phyloP scores from a whole-genome alignment of 2,888 invertebrate genomes.

The Chrysopilus asiliformis region DNA sequence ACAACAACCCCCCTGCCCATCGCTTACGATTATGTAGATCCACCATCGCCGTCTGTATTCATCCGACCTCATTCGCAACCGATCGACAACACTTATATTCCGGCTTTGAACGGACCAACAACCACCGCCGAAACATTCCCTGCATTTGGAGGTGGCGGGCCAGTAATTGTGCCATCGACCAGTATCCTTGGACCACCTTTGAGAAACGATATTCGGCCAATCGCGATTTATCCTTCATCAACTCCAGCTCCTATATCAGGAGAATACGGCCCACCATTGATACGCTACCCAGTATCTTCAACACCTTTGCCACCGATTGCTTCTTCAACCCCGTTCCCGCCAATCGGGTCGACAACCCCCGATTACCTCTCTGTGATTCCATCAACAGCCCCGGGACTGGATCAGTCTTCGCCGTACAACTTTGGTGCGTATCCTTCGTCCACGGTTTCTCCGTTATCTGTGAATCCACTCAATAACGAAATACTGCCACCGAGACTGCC shows the following conservation, averaged over 20 bases:
- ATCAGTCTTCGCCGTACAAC: too few species aligned
- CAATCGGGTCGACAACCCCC: too few species aligned
- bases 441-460: too few species aligned
- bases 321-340: constrained; percentile 23
- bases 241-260: constrained; percentile 10
- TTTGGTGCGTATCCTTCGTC: too few species aligned
- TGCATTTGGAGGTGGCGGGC: too few species aligned
- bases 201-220: constrained; percentile 18
- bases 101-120: constrained; percentile 16
- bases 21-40: constrained; percentile 34
- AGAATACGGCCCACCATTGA: too few species aligned
- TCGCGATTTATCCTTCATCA: constrained; percentile 20
- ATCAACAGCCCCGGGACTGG: too few species aligned
- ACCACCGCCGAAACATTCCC: too few species aligned
- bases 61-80: constrained; percentile 27
- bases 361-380: constrained; percentile 1
- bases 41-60: constrained; percentile 25
- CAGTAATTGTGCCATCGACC: constrained; percentile 9
- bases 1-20: constrained; percentile 30
- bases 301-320: constrained; percentile 16
- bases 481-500: too few species aligned
- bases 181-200: constrained; percentile 27
- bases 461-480: too few species aligned
- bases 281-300: constrained; percentile 21
- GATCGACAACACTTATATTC: constrained; percentile 17